phyloP scores from a whole-genome alignment of 2,113 vertebrate species.

The Falco punctatus region DNA sequence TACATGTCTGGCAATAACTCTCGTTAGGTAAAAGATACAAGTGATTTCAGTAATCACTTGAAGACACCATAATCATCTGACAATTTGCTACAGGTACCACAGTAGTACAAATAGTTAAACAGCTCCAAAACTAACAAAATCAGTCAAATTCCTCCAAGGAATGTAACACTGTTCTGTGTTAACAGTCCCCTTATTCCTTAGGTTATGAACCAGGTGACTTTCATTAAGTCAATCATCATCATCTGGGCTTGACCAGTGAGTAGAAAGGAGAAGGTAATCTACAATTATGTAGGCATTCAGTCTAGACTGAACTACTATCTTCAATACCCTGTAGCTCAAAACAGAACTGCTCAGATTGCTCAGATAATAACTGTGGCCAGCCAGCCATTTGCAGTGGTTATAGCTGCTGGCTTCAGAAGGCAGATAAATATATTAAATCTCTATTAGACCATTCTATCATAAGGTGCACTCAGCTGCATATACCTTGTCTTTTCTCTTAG shows the following conservation, averaged over 20 bases:
- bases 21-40: background rate
- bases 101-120: conserved; percentile 13
- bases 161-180: conserved; percentile 29
- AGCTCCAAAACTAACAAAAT: conserved; percentile 30
- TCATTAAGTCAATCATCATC: conserved; percentile 55
- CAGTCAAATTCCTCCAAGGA: conserved; percentile 8
- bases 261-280: conserved; percentile 45
- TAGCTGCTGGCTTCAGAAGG: conserved; percentile 47
- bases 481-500: conserved; percentile 42
- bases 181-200: conserved; percentile 28
- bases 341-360: conserved; percentile 59
- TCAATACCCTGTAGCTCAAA: conserved; percentile 42
- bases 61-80: background rate
- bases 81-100: background rate
- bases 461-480: conserved; percentile 28
- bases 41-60: background rate
- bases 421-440: conserved; percentile 60
- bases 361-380: conserved; percentile 40
- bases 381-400: conserved; percentile 32
- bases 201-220: conserved; percentile 12
- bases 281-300: conserved; percentile 19
- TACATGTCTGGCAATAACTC: background rate
- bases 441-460: conserved; percentile 37
- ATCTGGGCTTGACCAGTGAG: conserved; percentile 35
- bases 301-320: conserved; percentile 47